Evolutionary conservation across 2,113 vertebrate genomes (phyloP), one percentile per base, ranked within the genome.

Genomic region (Paraplagusia blochii): DNA sequence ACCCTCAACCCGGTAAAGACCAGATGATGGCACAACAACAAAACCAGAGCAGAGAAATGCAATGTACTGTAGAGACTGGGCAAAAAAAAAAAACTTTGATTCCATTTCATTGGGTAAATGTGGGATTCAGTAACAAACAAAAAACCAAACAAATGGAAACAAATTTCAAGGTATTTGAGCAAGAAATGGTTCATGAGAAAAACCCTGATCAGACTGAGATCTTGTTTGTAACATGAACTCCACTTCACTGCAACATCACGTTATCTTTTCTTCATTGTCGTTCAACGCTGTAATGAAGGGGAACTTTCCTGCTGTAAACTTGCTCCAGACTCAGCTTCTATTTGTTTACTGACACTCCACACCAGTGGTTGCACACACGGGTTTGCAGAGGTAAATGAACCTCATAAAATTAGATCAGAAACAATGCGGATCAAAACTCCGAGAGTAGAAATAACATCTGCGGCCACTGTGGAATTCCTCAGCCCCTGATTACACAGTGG

Each of bases 401-500:
- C 40, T 19, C 47, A 45, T 50, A 43, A 67, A 58, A 68, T 74
- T 63, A 58, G 22, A 68, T 60, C 44, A 58, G 65, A 73, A 75
- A 70, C 44, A 49, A 15, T 64, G 58, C 54, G 46, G 58, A 84
- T 79, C 69, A 69, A 64, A 72, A 63, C 48, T 60, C 55, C 2
- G 44, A 63, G 44, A 69, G 58, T 59, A 73, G 70, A 85, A 74
- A 77, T 80, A 78, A 80, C 63, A 66, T 71, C 51, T 80, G 80
- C 57, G 77, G 83, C 43, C 8, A 42, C 43, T 76, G 59, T 48
- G 72, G 69, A 58, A 54, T 56, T 56, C 70, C 63, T n/a, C 39
- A 63, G 69, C 63, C 63, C 69, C 36, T 66, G 74, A 85, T 82
- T 82, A 80, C 58, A 80, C n/a, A 72, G 72, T 62, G 62, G 61